Conservation (phyloP, 2,888 invertebrate species). For the Polia nebulosa region DNA sequence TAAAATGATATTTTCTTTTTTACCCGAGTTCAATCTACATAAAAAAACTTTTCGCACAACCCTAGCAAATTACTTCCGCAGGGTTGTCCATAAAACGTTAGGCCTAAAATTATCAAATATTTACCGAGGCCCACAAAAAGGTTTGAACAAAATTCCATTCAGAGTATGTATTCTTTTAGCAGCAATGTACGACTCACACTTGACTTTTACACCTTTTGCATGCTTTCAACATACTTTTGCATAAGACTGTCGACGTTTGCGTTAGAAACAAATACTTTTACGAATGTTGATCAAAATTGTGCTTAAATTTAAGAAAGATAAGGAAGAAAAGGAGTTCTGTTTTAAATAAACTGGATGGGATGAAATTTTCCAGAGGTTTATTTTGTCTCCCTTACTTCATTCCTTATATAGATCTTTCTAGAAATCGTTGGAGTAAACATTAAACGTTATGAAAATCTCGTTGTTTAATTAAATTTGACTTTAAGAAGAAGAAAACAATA, state of each 20-base stretch:
- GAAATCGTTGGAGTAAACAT: neutral
- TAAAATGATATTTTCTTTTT: constrained; percentile 11
- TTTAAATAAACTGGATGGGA: neutral
- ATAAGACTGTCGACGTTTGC: neutral
- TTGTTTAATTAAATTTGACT: too few relatives aligned
- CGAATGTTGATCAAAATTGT: constrained; percentile 7
- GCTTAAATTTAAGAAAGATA: too few relatives aligned
- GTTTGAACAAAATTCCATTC: constrained; percentile 30
- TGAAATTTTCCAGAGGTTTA: neutral
- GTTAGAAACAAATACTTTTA: constrained; percentile 43
- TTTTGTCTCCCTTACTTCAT: neutral
- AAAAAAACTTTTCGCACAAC: constrained; percentile 18
- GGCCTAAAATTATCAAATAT: constrained; percentile 50
- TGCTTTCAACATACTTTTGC: constrained; percentile 13
- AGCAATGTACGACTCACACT: constrained; percentile 18
- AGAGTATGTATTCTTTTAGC: constrained; percentile 2
- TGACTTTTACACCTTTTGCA: constrained; percentile 33
- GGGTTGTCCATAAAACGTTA: constrained; percentile 28
- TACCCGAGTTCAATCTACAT: constrained; percentile 11
- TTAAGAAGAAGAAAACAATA: too few relatives aligned
- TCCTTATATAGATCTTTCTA: neutral
- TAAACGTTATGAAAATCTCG: too few relatives aligned
- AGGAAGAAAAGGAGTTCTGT: too few relatives aligned
- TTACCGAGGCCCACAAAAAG: constrained; percentile 32
- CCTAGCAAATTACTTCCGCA: constrained; percentile 34